phyloP scores from a whole-genome alignment of 1,140 invertebrate species.

The Probaryconus sp. region DNA sequence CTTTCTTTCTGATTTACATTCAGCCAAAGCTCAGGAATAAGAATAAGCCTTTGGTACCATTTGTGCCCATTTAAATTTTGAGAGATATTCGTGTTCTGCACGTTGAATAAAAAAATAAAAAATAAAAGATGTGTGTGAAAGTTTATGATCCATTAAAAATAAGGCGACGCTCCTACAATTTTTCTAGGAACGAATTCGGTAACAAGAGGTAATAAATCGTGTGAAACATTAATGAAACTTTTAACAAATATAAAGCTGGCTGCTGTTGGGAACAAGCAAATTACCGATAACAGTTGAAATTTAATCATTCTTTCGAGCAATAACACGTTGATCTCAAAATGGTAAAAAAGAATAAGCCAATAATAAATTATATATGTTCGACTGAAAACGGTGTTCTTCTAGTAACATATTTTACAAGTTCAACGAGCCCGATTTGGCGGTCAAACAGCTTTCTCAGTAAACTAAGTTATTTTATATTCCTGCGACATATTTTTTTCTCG shows the following conservation, averaged over 20 bases:
- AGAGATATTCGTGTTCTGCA: conserved; percentile 37
- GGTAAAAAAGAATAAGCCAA: conserved; percentile 14
- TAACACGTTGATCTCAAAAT: neutral
- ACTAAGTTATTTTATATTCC: neutral
- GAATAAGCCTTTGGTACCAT: conserved; percentile 10
- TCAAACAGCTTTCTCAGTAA: conserved; percentile 36
- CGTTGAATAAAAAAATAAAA: conserved; percentile 37
- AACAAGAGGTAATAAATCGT: conserved; percentile 7
- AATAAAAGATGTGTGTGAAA: conserved; percentile 32
- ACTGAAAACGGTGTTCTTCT: conserved; percentile 31
- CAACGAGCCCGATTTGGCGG: conserved; percentile 33
- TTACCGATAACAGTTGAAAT: conserved; percentile 9
- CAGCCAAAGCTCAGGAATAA: conserved; percentile 30
- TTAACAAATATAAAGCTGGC: conserved; percentile 1
- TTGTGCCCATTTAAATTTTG: conserved; percentile 34
- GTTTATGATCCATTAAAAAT: conserved; percentile 46
- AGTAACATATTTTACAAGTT: conserved; percentile 36
- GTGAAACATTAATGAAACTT: conserved; percentile 8
- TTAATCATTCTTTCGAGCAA: conserved; percentile 9
- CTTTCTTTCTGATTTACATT: conserved; percentile 32
- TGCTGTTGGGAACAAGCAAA: conserved; percentile 4
- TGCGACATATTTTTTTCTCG: conserved; percentile 18
- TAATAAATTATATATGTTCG: conserved; percentile 40
- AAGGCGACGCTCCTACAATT: conserved; percentile 9
- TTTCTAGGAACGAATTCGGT: conserved; percentile 25